phyloP scores from a whole-genome alignment of 2,113 vertebrate genomes.

The Speoplatyrhinus poulsoni region DNA sequence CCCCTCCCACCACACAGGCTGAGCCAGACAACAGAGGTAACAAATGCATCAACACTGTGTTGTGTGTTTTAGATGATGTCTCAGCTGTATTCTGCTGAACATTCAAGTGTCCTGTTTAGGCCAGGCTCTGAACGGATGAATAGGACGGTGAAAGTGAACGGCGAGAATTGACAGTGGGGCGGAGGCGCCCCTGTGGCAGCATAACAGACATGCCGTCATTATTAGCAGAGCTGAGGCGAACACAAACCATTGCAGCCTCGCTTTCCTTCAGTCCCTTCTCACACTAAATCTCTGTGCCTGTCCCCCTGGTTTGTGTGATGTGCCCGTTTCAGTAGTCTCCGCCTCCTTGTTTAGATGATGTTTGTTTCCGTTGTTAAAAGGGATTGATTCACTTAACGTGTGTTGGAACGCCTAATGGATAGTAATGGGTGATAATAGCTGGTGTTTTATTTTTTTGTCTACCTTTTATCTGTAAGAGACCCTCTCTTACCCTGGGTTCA shows the following conservation, averaged over 20 bases:
- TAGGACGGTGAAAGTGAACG: constrained; percentile 15
- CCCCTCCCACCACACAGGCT: constrained; percentile 38
- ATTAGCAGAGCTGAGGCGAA: neutral
- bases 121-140: constrained; percentile 29
- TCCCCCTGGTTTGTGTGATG: constrained; percentile 19
- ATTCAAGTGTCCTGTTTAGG: constrained; percentile 41
- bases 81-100: constrained; percentile 19
- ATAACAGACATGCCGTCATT: neutral
- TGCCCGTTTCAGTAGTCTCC: constrained; percentile 38
- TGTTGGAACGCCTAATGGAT: constrained; percentile 63
- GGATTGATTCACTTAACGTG: constrained; percentile 64
- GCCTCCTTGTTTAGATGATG: constrained; percentile 37
- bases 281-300: constrained; percentile 7
- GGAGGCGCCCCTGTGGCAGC: too few relatives aligned
- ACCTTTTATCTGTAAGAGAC: constrained; percentile 59
- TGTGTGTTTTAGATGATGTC: neutral
- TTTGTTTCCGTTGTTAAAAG: constrained; percentile 64
- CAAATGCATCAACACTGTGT: constrained; percentile 36
- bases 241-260: neutral
- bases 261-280: neutral
- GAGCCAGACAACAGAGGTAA: constrained; percentile 60
- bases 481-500: constrained; percentile 1
- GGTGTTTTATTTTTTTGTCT: constrained; percentile 46
- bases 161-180: constrained; percentile 1
- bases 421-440: constrained; percentile 71